A percentile compares a stretch with the other conserved stretches of the same genome.
Conservation (phyloP, 1,140 invertebrate genomes). For the Eriocheir sinensis region DNA sequence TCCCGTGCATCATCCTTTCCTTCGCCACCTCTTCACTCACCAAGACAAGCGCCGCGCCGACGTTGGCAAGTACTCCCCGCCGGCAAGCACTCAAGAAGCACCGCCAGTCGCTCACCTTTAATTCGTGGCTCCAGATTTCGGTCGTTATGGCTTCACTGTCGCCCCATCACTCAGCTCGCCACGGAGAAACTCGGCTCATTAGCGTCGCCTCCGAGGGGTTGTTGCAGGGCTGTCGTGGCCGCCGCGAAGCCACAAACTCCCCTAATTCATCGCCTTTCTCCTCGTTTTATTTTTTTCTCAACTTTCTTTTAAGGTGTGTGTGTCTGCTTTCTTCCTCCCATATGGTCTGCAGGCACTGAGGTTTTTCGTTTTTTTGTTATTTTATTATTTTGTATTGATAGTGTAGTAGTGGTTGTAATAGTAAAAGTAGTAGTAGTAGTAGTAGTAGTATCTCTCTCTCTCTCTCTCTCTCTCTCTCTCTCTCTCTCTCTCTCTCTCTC, state of each 20-base stretch:
- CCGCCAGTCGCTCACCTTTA: not conserved
- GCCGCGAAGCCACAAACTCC: not conserved
- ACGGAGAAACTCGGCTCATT: not conserved
- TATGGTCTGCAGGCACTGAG: no score
- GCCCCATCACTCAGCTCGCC: not conserved
- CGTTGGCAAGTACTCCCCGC: no score
- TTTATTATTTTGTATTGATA: no score
- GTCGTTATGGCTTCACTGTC: not conserved
- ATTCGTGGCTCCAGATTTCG: not conserved
- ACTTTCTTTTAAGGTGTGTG: not conserved
- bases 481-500: constrained; percentile 23
- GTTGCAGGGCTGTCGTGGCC: not conserved
- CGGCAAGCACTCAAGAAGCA: no score
- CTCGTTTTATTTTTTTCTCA: not conserved
- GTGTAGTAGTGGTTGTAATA: no score
- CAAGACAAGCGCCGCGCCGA: no score
- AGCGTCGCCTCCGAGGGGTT: no score
- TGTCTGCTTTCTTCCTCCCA: not conserved
- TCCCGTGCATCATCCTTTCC: no score
- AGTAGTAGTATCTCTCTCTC: not conserved
- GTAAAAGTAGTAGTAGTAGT: no score
- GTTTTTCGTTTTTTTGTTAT: no score
- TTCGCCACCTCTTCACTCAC: no score
- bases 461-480: constrained; percentile 29
- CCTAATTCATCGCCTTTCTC: not conserved